Evolutionary conservation across 2,888 invertebrate genomes (phyloP), one percentile per base, ranked within the genome.

Genomic region (Ceriagrion tenellum): DNA sequence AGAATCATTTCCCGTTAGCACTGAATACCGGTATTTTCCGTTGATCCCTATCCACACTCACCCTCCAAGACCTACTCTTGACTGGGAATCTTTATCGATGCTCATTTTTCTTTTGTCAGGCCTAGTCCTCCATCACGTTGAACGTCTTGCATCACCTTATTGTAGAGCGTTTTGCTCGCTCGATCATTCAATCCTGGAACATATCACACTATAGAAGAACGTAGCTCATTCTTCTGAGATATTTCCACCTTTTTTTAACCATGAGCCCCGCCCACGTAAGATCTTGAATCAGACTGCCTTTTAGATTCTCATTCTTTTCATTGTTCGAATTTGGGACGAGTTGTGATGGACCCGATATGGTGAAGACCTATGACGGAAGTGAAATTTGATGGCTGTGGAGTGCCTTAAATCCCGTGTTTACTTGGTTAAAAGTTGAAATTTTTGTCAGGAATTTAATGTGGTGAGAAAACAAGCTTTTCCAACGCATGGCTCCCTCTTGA

Each of bases 1-100:
- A 69, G 69, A 69, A n/a, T 13, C n/a, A 69, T 69, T 69, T 69
- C 69, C 69, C 69, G 69, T 69, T 69, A 69, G 69, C n/a, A n/a
- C n/a, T 6, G n/a, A 69, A n/a, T n/a, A 26, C n/a, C 26, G 69
- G n/a, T 69, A 69, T 69, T 26, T 8, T 69, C 69, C n/a, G n/a
- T 23, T n/a, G n/a, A 69, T 26, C n/a, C 26, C 69, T 4, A 69
- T 69, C 69, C 69, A 4, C 10, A 12, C 69, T 26, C 6, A 18
- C 3, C 2, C 18, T 69, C n/a, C 20, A 26, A 6, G 16, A n/a
- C 69, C n/a, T n/a, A n/a, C 69, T 26, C 69, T n/a, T n/a, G 69
- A 26, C 26, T 12, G 69, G 26, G 69, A 8, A n/a, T 69, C 69
- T 12, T 26, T 69, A n/a, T 3, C 69, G n/a, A 4, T 8, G 69